Base-by-base conservation (phyloP, 2,888 invertebrate species). In the Chymomyza caudatula region DNA sequence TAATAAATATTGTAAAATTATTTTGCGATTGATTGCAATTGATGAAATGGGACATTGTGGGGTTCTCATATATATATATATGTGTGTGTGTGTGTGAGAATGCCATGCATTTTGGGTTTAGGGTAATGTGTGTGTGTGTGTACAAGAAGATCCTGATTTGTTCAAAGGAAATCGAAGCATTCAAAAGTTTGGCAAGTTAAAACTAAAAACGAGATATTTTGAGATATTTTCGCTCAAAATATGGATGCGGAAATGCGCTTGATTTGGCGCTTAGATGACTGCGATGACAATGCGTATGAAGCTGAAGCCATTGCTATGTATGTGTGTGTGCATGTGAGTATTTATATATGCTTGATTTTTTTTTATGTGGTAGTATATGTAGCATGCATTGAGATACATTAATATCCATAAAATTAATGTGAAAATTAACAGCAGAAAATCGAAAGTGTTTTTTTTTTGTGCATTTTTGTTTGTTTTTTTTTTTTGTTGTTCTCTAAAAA, bases 101-200 rank as follows among this genome's bases (percentile, higher is more conserved):
- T 44, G 44, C n/a, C 44, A 44, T 15, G 44, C 44, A 44, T 17
- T 44, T 44, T 17, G 44, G n/a, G 44, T n/a, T 44, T 4, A 13
- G 43, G 13, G 44, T 55, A 19, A 22, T 60, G 22, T 49, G 25
- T 6, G 54, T 42, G 43, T 58, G 75, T 60, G 65, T 37, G 29
- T 37, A 2, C 11, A 37, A 11, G 29, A 37, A 37, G 29, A 37
- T 80, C 78, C 84, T 83, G 84, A 84, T 80, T 65, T 64, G 76
- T 78, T 67, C 70, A 59, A 69, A 66, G 66, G 69, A 69, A 56
- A 67, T 53, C 59, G 60, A 63, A 37, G 60, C 66, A 70, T 74
- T 69, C 60, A 76, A 68, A 74, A 58, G 65, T 74, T 76, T 79
- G 87, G 87, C 87, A 87, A 87, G 88, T 83, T 82, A 78, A 78